Evolutionary conservation across 2,113 vertebrate species (phyloP), one percentile per base, ranked within the genome.

Genomic region (Myotis davidii): DNA sequence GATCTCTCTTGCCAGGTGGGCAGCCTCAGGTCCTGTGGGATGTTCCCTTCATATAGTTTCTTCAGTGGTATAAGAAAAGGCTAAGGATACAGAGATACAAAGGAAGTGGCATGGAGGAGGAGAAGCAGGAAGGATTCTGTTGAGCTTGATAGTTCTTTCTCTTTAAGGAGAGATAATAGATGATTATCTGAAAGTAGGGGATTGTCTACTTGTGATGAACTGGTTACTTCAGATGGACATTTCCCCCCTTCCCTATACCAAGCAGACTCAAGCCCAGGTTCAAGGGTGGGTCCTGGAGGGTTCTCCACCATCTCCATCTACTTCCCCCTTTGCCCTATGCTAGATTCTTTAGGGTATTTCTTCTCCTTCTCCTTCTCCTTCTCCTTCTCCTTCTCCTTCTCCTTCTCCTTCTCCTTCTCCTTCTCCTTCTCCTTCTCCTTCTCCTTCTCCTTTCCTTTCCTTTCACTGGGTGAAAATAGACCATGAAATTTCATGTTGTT

Each of bases 401-500:
- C 42, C 42, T 29, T 86, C 61, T 42, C 42, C 42, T 42, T 9
- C 42, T 45, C 9, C 42, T 25, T 84, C 42, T 54, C 96, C 1
- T 4, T 29, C 52, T 48, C 23, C 0, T 13, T 59, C 85, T 45
- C 9, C 42, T 29, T 88, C 61, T 45, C 9, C 42, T 45, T 45
- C 42, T 25, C 42, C 9, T 29, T 88, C 61, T 39, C 37, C 37
- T 39, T 39, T 4, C 37, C 37, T 39, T 39, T 39, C 37, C n/a
- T 95, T 32, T 88, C 95, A 61, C 87, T 90, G 84, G 83, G 59
- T 21, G 25, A 88, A 86, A 59, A 54, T 0, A 92, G 76, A 42
- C 77, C 56, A 10, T 92, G 87, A 95, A 92, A 91, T 97, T 97
- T 97, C 74, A 69, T 27, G 5, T 79, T 39, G 9, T 70, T 91